Evolutionary conservation across 2,797 vertebrate species (phyloP).

Genomic region (Phrynocephalus guinanensis): DNA sequence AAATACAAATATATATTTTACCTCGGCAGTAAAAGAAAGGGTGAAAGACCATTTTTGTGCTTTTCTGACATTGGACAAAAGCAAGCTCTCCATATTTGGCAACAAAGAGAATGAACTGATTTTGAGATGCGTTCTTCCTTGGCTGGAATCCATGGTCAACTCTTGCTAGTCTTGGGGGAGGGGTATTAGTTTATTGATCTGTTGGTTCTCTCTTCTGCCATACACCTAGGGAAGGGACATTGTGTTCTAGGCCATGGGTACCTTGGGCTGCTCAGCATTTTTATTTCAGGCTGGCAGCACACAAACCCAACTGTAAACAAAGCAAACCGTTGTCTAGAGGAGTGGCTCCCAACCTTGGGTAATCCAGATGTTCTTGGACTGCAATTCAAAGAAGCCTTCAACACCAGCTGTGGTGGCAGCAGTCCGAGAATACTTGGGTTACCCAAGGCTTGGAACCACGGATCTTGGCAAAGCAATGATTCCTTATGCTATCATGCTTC

Average conservation of each 20-base stretch:
- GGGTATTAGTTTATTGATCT: neutral
- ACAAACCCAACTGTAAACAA: slow-evolving; percentile 8
- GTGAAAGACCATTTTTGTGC: neutral
- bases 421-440: too few species aligned
- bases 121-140: slow-evolving; percentile 23
- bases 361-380: too few species aligned
- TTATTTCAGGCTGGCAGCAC: neutral
- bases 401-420: too few species aligned
- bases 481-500: neutral
- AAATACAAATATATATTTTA: neutral
- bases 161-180: neutral
- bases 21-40: neutral
- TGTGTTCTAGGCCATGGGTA: slow-evolving; percentile 18
- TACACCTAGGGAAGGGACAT: slow-evolving; percentile 1
- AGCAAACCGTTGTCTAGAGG: neutral
- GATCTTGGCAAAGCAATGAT: neutral
- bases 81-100: slow-evolving; percentile 30
- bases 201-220: slow-evolving; percentile 4
- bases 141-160: neutral
- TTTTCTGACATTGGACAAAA: slow-evolving; percentile 26
- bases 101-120: slow-evolving; percentile 26
- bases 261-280: neutral
- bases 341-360: too few species aligned
- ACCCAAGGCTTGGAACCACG: too few species aligned
- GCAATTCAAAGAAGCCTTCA: too few species aligned